Evolutionary conservation across 2,113 vertebrate species (phyloP).

Genomic region (Pterocles burchelli): DNA sequence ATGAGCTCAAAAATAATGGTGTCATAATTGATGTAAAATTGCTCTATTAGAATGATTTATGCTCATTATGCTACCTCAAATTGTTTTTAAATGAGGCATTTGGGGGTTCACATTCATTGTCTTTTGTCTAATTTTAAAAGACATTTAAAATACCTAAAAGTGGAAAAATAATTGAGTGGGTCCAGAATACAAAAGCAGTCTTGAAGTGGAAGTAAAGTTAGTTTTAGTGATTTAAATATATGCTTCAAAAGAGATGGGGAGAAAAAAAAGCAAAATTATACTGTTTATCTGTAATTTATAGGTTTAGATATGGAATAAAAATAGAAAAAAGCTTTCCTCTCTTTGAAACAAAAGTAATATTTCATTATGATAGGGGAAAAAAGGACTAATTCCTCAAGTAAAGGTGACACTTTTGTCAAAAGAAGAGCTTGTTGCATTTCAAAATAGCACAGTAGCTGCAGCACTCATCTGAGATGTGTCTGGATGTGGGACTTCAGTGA

Average conservation of each 20-base stretch:
- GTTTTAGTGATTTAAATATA: not conserved
- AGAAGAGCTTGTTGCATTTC: not conserved
- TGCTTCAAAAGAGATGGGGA: not conserved
- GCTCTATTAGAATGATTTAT: slow-evolving; percentile 65
- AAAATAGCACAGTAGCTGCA: not conserved
- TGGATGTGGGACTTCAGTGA: not conserved
- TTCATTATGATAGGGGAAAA: not conserved
- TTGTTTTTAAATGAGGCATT: slow-evolving; percentile 62
- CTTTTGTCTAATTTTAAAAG: slow-evolving; percentile 61
- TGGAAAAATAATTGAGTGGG: slow-evolving; percentile 25
- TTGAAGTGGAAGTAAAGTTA: not conserved
- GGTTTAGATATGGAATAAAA: not conserved
- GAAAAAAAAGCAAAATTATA: not conserved
- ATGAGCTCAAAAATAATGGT: slow-evolving; percentile 53
- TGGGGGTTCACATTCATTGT: not conserved
- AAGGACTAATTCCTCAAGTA: not conserved
- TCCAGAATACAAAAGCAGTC: not conserved
- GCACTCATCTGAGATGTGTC: not conserved
- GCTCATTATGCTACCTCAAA: slow-evolving; percentile 50
- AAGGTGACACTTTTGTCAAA: not conserved
- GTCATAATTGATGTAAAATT: slow-evolving; percentile 68
- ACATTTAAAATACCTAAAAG: slow-evolving; percentile 45
- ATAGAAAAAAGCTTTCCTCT: not conserved
- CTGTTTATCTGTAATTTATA: not conserved
- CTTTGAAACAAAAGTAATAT: not conserved